Evolutionary conservation across 2,113 vertebrate species (phyloP), one percentile per base, ranked within the genome.

Genomic region (Muntiacus muntjak): DNA sequence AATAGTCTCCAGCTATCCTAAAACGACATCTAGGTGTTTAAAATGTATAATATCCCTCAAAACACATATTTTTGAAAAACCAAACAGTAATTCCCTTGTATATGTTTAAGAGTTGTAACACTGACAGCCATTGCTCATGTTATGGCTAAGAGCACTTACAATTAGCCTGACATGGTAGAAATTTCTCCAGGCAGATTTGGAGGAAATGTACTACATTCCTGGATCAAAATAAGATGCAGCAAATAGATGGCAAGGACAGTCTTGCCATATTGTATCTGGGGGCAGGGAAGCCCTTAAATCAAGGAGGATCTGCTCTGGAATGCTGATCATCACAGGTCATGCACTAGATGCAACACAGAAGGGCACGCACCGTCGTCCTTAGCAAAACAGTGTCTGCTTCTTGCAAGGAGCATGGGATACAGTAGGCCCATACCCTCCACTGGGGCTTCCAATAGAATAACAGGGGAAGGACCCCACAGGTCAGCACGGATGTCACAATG

Each of bases 371-470:
- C 2, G 95, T 99, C 40, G 98, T 98, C 87, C 97, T 97, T 76
- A 99, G 87, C 94, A 99, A 93, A 57, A 99, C 28, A 3, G 97
- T 95, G 43, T 99, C 98, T 40, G 99, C 98, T 76, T 98, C 98
- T 47, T 98, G 91, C 95, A 99, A 94, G 26, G 95, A 43, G 15
- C 99, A 99, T 1, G 97, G 98, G 16, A 62, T 25, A 7, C 98
- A 98, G 36, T 17, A 95, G 55, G 97, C 95, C 98, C 98, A 98
- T 50, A 99, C 98, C 16, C 95, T 91, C 98, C 98, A 98, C 67
- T 98, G 98, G 0, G 98, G 98, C 60, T 84, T 98, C 98, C 98
- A 99, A 93, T 98, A 98, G 78, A 99, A 98, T 4, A 98, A 17
- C 5, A 98, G 93, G 57, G 64, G 94, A 64, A 98, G 98, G 28